Evolutionary conservation across 2,888 invertebrate species (phyloP).

Genomic region (Cordilura impudica): DNA sequence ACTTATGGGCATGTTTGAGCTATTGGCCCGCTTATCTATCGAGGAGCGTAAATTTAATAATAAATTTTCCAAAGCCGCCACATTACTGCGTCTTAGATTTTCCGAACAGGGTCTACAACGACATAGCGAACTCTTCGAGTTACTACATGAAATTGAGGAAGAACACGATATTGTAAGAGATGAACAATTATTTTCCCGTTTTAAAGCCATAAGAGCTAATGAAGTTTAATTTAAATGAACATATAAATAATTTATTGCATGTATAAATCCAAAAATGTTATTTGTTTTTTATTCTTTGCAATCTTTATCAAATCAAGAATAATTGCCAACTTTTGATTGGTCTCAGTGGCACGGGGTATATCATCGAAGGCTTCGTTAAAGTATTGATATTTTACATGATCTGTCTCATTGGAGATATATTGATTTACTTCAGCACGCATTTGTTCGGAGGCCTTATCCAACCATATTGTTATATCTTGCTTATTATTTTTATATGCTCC

Average conservation of each 20-base stretch:
- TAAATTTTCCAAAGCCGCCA: slow-evolving; percentile 55
- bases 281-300: slow-evolving; percentile 53
- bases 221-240: slow-evolving; percentile 8
- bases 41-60: slow-evolving; percentile 60
- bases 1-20: slow-evolving; percentile 61
- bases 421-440: slow-evolving; percentile 34
- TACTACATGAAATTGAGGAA: slow-evolving; percentile 45
- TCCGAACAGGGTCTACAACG: slow-evolving; percentile 33
- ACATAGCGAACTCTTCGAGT: slow-evolving; percentile 48
- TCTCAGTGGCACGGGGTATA: slow-evolving; percentile 40
- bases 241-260: slow-evolving; percentile 43
- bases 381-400: slow-evolving; percentile 44
- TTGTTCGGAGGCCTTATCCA: slow-evolving; percentile 49
- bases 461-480: slow-evolving; percentile 42
- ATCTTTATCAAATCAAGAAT: slow-evolving; percentile 46
- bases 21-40: slow-evolving; percentile 63
- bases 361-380: slow-evolving; percentile 56
- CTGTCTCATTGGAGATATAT: slow-evolving; percentile 29
- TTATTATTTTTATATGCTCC: slow-evolving; percentile 19
- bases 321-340: slow-evolving; percentile 50
- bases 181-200: slow-evolving; percentile 49
- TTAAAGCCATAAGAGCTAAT: slow-evolving; percentile 38
- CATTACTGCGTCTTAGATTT: slow-evolving; percentile 32
- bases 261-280: slow-evolving; percentile 58
- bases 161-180: slow-evolving; percentile 52